Conservation (phyloP, 1,140 invertebrate species). For the Drosophila ironensis region DNA sequence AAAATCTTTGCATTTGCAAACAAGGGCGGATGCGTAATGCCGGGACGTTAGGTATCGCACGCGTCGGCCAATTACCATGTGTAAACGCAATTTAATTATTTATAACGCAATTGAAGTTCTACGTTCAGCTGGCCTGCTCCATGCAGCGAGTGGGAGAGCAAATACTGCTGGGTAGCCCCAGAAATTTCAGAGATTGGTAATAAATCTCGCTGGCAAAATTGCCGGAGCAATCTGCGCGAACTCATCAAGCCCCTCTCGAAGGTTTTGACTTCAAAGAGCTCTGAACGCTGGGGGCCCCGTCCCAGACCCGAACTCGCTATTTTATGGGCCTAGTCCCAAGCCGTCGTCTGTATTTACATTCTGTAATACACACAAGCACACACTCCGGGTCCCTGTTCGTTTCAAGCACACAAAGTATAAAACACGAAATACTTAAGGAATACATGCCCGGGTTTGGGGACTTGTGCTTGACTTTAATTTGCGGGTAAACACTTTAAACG, state of each 20-base stretch:
- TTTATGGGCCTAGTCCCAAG: constrained; percentile 31
- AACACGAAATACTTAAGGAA: constrained; percentile 27
- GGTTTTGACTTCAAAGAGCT: constrained; percentile 37
- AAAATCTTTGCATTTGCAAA: constrained; percentile 13
- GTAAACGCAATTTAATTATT: constrained; percentile 69
- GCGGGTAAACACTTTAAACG: constrained; percentile 76
- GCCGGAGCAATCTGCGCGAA: constrained; percentile 15
- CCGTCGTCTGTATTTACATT: constrained; percentile 64
- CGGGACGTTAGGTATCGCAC: constrained; percentile 13
- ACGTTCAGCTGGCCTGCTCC: constrained; percentile 9
- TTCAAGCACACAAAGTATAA: constrained; percentile 22
- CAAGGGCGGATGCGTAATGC: neutral
- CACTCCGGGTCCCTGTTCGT: constrained; percentile 13
- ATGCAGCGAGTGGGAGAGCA: neutral
- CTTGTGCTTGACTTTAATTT: constrained; percentile 74
- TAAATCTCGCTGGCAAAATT: constrained; percentile 25
- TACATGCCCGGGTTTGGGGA: neutral
- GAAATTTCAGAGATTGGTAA: constrained; percentile 22
- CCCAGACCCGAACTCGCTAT: neutral
- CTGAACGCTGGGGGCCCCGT: constrained; percentile 4
- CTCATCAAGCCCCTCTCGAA: constrained; percentile 29
- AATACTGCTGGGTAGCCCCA: constrained; percentile 28
- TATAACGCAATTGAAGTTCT: constrained; percentile 65
- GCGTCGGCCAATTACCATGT: constrained; percentile 52
- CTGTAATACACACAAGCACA: constrained; percentile 48